Base-by-base conservation (phyloP, 2,797 vertebrate genomes). In the Onychomys torridus region DNA sequence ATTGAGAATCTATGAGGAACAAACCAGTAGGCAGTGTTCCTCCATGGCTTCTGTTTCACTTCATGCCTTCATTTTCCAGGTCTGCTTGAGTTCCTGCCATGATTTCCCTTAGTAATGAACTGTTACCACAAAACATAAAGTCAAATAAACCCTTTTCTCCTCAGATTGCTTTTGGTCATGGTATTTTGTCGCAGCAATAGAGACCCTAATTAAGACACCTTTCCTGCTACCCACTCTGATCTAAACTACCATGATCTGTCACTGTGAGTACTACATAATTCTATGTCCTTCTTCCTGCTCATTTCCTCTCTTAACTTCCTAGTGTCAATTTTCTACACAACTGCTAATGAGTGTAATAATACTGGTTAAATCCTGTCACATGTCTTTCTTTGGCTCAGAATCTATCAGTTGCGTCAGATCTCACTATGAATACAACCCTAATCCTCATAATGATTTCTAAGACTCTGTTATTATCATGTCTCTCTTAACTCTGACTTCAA, bases 301-400 rank as follows among this genome's bases (percentile, higher is more conserved):
- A 46, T 90, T 90, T 92, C 7, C 21, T 90, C 63, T 81, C 43
- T 96, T 91, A 82, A 78, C 73, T 32, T 69, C 71, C 67, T 89
- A 43, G 6, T 82, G n/a, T 94, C 83, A 95, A 32, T 91, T 94
- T 6, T 78, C 46, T 91, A 40, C 27, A 87, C 29, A 78, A 65
- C 19, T 79, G 29, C 32, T 63, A 86, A 49, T 59, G 37, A 86
- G 25, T n/a, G 34, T 90, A 69, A 77, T 89, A 91, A 96, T 90
- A 92, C 25, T 78, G 76, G 37, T 79, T 49, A 79, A 63, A 81
- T 94, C 61, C 85, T 91, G 76, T 83, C 79, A 95, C 37, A 19
- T 88, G 34, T 46, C 81, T 85, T 46, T 88, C 83, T 67, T 89
- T 34, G 76, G 40, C 67, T 93, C 40, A 78, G 17, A 65, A 93